Base-by-base conservation (phyloP, 2,888 invertebrate species). In the Geotrupes spiniger region DNA sequence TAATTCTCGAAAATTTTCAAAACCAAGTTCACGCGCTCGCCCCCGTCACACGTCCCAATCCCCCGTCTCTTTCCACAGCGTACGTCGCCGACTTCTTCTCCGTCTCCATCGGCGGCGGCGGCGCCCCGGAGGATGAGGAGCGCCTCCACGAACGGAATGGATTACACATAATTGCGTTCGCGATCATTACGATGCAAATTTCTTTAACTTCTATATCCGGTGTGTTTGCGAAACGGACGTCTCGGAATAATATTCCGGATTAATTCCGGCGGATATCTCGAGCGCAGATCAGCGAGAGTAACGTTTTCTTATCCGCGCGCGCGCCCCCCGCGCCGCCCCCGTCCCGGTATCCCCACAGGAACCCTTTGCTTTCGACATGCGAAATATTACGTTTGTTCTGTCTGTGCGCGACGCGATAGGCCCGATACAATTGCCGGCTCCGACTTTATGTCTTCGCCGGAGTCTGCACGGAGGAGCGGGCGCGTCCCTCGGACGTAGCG, bases 131-230 rank as follows among this genome's bases (percentile, higher is more conserved):
- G n/a, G n/a, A n/a, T n/a, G n/a, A n/a, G n/a, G n/a, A n/a, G n/a
- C n/a, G n/a, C n/a, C n/a, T n/a, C n/a, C 33, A 14, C 33, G 33
- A 12, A 57, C 51, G 52, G 49, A 47, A 53, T 52, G 61, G 60
- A 55, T 62, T 64, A 65, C 60, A 63, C 63, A 69, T 70, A 70
- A 70, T 70, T 70, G 68, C 67, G 64, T 58, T 60, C 63, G 64
- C 65, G 64, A 67, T 69, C 69, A 69, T 70, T 70, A 68, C 62
- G 66, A 70, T 70, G 70, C 69, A 70, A 70, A 70, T 70, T 70
- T 69, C 70, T 69, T 69, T 65, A 69, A 69, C 68, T 69, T 66
- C 67, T 67, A 67, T 68, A 68, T 67, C 66, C 66, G 64, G 63
- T 66, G 65, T 68, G 21, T 21, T 21, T 66, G 66, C 65, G 65